Evolutionary conservation across 2,113 vertebrate genomes (phyloP), one percentile per base, ranked within the genome.

Genomic region (Stictonetta naevosa): DNA sequence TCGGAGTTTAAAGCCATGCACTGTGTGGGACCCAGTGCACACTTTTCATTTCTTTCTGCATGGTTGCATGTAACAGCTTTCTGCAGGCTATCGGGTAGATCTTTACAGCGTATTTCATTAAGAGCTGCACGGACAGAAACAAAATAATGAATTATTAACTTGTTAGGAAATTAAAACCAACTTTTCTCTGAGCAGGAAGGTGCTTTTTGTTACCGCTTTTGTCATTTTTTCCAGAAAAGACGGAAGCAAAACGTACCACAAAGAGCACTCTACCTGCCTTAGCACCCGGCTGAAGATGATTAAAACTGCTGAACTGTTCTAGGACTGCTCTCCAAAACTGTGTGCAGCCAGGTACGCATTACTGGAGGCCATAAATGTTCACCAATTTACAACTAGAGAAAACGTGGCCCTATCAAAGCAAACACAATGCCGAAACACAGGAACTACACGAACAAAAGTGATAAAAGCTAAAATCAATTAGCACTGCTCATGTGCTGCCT

Each of bases 81-180:
- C 68, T 40, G 48, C n/a, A 46, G 91, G 72, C 75, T 69, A 3
- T 73, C 66, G 7, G 71, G 71, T 14, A 36, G n/a, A 87, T 34
- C 91, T 48, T 60, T 34, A 46, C 13, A 86, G 86, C 72, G 55
- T 72, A 60, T 71, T 90, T 71, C 92, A 34, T 38, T 62, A 19
- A 21, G 8, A 20, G 18, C 1, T 48, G 64, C 42, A 76, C 83
- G 71, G 71, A 62, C 67, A 85, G 62, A 62, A 73, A 74, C 19
- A 8, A 14, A 75, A 26, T 38, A 33, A 62, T 11, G 23, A 90
- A 88, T 88, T 64, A 94, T 86, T 94, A 93, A 96, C 88, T 44
- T 1, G 22, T 2, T 9, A 34, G 59, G 66, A 75, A 86, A 88
- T 82, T 63, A 36, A 88, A 94, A 5, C 8, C 48, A 29, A 28